Percentiles rank a stretch among this genome's conserved stretches.
Evolutionary conservation across 2,888 invertebrate species (phyloP).

Genomic region (Neelides folsomi): DNA sequence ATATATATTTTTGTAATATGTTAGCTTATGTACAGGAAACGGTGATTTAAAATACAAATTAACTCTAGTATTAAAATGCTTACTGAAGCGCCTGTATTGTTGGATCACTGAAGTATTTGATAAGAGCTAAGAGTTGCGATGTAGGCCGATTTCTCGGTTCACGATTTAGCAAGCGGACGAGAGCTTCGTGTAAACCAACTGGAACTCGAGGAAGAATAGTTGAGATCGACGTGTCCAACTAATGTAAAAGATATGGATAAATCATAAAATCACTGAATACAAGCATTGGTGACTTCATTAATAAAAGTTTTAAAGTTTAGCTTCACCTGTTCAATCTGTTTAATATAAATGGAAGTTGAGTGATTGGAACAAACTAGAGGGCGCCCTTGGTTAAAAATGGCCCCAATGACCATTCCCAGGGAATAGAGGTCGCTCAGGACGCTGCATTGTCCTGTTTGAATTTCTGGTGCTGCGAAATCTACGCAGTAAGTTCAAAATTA

Average conservation of each 20-base stretch:
- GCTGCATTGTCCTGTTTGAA: conserved; percentile 69
- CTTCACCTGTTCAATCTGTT: conserved; percentile 82
- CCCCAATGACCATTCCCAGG: conserved; percentile 82
- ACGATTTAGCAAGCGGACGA: conserved; percentile 60
- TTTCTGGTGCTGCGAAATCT: conserved; percentile 67
- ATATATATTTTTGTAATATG: too few relatives aligned
- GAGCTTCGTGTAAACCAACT: conserved; percentile 71
- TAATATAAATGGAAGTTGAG: conserved; percentile 72
- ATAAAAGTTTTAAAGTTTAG: too few relatives aligned
- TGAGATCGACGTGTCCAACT: conserved; percentile 73
- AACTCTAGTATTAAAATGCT: too few relatives aligned
- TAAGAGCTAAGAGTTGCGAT: conserved; percentile 75
- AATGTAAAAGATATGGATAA: conserved; percentile 33
- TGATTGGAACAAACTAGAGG: conserved; percentile 81
- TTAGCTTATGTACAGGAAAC: too few relatives aligned
- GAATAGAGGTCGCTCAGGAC: conserved; percentile 93
- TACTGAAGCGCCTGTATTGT: conserved; percentile 75
- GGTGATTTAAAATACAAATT: too few relatives aligned
- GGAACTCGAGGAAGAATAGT: conserved; percentile 67
- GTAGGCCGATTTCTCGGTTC: conserved; percentile 79
- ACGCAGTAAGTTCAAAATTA: too few relatives aligned
- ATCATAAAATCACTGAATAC: neutral
- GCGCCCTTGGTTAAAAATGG: conserved; percentile 80
- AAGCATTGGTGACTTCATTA: too few relatives aligned
- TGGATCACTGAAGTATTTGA: conserved; percentile 82